Percentiles rank a stretch among this genome's conserved stretches.
Conservation (phyloP, 2,113 vertebrate genomes). For the Labrus mixtus region DNA sequence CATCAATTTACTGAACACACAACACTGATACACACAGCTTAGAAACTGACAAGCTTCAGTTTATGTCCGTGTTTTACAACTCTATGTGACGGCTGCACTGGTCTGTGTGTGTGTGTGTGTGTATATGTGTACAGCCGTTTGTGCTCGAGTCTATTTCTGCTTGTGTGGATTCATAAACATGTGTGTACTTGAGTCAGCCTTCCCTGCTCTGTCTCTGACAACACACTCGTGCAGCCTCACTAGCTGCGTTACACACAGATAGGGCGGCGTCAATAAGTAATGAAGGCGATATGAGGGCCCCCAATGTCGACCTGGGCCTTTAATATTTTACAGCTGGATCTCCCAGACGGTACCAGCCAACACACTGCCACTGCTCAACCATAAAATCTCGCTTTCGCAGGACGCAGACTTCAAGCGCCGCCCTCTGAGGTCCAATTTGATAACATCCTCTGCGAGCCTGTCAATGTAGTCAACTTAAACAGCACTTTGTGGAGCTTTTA, state of each 20-base stretch:
- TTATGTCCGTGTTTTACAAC: not conserved
- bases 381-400: conserved; percentile 62
- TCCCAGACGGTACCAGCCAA: conserved; percentile 42
- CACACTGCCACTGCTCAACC: conserved; percentile 35
- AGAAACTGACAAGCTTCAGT: not conserved
- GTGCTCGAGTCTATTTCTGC: not conserved
- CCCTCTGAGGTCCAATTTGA: conserved; percentile 63
- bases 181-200: not conserved
- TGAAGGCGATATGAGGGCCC: conserved; percentile 60
- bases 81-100: not conserved
- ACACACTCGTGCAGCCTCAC: conserved; percentile 48
- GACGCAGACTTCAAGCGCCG: conserved; percentile 6
- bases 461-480: conserved; percentile 20
- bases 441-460: conserved; percentile 32
- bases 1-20: not conserved
- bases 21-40: not conserved
- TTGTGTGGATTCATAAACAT: not conserved
- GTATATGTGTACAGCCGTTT: not conserved
- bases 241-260: conserved; percentile 59
- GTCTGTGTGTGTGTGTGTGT: not conserved
- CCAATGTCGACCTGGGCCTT: conserved; percentile 68
- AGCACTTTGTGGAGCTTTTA: not conserved
- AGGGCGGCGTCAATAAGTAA: conserved; percentile 72
- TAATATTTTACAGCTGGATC: conserved; percentile 73
- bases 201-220: conserved; percentile 5